These are phyloP conservation scores for Cynopterus brachyotis DNA, from an alignment of 2,113 vertebrate species.

Conservation along the genomic window DNA sequence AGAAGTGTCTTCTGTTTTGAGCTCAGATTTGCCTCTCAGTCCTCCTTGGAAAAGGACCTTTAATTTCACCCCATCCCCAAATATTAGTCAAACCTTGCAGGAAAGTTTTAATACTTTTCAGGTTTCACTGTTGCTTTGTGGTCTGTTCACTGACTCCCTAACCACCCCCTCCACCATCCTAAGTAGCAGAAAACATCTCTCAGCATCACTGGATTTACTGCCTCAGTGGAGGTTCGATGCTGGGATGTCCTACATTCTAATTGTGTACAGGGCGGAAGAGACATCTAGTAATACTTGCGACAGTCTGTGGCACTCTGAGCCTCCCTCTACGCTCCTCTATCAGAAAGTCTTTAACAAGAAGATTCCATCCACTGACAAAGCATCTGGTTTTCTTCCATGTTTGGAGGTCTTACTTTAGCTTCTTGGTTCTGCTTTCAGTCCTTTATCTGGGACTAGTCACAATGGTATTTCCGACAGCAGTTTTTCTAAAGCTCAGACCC, in stretches of 20 bases:
- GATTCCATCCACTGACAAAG: neutral
- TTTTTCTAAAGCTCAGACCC: neutral
- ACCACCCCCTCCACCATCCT: no score
- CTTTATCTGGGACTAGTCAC: neutral
- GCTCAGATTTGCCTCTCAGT: neutral
- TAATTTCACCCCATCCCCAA: neutral
- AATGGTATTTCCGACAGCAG: neutral
- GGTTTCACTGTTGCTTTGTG: neutral
- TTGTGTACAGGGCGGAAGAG: neutral
- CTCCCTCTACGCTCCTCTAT: neutral
- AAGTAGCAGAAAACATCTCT: neutral
- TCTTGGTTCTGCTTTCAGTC: neutral
- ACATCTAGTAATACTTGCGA: neutral
- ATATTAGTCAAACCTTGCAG: neutral
- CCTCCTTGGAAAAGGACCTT: neutral
- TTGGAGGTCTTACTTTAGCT: neutral
- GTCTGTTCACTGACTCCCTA: neutral
- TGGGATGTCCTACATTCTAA: neutral
- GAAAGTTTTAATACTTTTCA: constrained; percentile 25
- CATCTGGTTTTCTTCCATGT: neutral
- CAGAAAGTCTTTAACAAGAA: neutral
- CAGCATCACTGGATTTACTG: neutral
- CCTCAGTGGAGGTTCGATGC: neutral
- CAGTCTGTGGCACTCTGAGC: neutral
- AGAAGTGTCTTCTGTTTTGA: neutral